Evolutionary conservation across 2,888 invertebrate genomes (phyloP).

Genomic region (Yponomeuta plumbellus): DNA sequence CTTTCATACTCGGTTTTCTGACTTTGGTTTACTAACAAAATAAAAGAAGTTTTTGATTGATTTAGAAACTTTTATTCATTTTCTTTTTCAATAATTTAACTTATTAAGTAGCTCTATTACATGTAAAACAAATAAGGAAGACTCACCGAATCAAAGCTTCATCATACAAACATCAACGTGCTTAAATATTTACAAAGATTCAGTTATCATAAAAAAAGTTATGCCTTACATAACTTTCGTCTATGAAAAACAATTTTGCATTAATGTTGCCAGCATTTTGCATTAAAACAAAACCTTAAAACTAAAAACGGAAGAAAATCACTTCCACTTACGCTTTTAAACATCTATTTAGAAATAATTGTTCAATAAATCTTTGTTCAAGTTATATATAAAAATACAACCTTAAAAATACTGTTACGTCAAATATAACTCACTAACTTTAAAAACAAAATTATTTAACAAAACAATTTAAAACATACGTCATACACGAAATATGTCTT

Average conservation of each 20-base stretch:
- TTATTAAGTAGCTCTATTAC: constrained; percentile 53
- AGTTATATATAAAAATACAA: constrained; percentile 5
- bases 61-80: constrained; percentile 71
- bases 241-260: neutral
- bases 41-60: constrained; percentile 24
- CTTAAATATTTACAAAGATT: constrained; percentile 64
- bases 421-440: constrained; percentile 26
- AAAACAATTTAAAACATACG: constrained; percentile 53
- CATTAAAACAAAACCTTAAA: neutral
- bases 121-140: constrained; percentile 73
- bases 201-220: constrained; percentile 25
- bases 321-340: neutral
- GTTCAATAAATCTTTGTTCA: neutral
- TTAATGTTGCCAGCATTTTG: neutral
- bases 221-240: neutral
- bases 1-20: neutral
- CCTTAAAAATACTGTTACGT: constrained; percentile 15
- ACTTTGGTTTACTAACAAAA: neutral
- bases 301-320: neutral
- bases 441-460: constrained; percentile 64
- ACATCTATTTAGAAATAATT: neutral
- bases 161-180: constrained; percentile 55
- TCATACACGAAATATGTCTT: constrained; percentile 35
- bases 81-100: constrained; percentile 70
- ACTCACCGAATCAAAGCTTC: constrained; percentile 54